Conservation (phyloP, 2,113 vertebrate species). For the Capra hircus region DNA sequence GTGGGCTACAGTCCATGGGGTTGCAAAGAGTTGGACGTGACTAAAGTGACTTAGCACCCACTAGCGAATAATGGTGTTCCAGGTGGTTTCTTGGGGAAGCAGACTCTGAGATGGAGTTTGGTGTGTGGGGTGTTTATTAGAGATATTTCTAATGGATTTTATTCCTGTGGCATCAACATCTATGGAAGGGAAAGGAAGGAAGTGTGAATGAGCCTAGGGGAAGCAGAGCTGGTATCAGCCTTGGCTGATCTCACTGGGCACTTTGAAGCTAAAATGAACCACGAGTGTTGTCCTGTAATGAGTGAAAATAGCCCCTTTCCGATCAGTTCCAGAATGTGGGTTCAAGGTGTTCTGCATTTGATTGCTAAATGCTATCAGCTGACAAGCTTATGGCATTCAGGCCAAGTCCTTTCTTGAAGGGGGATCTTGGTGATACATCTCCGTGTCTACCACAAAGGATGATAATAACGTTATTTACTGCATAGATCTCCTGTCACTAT, state of each 20-base stretch:
- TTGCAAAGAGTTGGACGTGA: accelerated
- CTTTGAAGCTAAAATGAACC: neutral
- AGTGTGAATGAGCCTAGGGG: neutral
- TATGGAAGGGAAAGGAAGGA: neutral
- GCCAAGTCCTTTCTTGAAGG: neutral
- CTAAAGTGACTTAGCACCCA: neutral
- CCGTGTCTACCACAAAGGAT: neutral
- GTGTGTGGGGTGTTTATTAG: neutral
- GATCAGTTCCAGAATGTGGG: neutral
- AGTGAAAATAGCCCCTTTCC: neutral
- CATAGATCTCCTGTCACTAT: neutral
- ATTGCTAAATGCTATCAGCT: neutral
- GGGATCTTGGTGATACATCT: neutral
- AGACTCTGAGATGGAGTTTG: neutral
- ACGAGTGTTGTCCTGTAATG: neutral
- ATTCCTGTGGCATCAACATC: neutral
- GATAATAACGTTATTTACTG: too few species aligned
- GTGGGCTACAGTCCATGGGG: neutral
- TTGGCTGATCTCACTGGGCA: neutral
- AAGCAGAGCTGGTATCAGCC: neutral
- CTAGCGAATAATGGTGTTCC: neutral
- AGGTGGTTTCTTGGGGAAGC: neutral
- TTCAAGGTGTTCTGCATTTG: neutral
- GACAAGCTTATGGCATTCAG: neutral
- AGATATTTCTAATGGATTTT: neutral